These are phyloP conservation scores for Microtus richardsoni DNA, from an alignment of 2,113 vertebrate genomes.

Conservation along the genomic window DNA sequence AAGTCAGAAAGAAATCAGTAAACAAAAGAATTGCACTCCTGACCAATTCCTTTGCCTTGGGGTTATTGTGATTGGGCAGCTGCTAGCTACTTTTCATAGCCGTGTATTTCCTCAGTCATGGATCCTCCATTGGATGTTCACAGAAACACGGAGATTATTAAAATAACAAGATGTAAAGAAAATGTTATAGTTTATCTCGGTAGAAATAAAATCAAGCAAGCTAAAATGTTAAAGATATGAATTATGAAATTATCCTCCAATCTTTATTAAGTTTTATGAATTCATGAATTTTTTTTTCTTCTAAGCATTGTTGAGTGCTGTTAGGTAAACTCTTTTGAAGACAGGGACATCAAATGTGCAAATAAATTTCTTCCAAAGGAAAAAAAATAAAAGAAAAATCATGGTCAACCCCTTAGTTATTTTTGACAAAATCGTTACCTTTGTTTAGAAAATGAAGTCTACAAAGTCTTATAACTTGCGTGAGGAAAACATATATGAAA, in stretches of 20 bases:
- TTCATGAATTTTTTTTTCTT: background rate
- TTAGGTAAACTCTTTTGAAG: conserved; percentile 23
- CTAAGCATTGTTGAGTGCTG: background rate
- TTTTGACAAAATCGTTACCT: conserved; percentile 23
- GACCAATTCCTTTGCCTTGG: conserved; percentile 66
- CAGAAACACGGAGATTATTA: conserved; percentile 42
- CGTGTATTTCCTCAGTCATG: conserved; percentile 32
- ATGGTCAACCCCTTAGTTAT: background rate
- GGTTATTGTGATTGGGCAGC: conserved; percentile 61
- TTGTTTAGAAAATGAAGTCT: background rate
- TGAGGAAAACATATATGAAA: background rate
- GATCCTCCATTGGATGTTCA: background rate
- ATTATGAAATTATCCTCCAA: conserved; percentile 58
- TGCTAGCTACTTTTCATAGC: conserved; percentile 61
- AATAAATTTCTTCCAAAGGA: background rate
- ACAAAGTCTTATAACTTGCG: background rate
- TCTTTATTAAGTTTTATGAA: conserved; percentile 33
- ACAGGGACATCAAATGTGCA: background rate
- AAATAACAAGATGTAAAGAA: conserved; percentile 41
- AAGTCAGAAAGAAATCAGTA: conserved; percentile 73
- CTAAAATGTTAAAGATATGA: conserved; percentile 38
- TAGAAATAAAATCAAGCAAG: conserved; percentile 52
- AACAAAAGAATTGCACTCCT: conserved; percentile 71
- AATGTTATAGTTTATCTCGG: conserved; percentile 41
- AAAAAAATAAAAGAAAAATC: background rate